These are phyloP conservation scores for Tiliqua scincoides DNA, from an alignment of 2,113 vertebrate species.

Conservation along the genomic window DNA sequence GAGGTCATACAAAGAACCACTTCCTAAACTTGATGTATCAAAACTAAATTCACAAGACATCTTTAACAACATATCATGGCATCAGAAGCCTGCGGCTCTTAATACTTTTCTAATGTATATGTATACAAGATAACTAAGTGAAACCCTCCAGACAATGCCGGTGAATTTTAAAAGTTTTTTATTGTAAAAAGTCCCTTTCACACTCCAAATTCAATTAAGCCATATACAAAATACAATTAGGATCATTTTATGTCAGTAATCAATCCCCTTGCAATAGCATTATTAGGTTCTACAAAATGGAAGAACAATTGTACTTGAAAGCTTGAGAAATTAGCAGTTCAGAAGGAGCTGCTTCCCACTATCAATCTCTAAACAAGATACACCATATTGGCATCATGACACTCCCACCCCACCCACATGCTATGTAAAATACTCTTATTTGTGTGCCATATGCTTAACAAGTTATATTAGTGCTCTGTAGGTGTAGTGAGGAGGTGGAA, in stretches of 20 bases:
- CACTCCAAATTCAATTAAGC: conserved; percentile 77
- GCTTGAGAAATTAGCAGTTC: conserved; percentile 64
- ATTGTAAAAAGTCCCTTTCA: conserved; percentile 73
- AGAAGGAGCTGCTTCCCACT: conserved; percentile 59
- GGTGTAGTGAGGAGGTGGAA: conserved; percentile 57
- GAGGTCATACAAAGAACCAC: neutral
- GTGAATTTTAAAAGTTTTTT: conserved; percentile 63
- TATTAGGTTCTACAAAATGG: conserved; percentile 64
- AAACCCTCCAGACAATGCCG: neutral
- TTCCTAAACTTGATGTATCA: neutral
- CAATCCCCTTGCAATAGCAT: conserved; percentile 66
- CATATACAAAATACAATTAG: conserved; percentile 68
- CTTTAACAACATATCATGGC: neutral
- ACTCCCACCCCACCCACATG: conserved; percentile 52
- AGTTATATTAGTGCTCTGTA: conserved; percentile 20
- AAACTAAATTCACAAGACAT: neutral
- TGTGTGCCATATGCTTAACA: conserved; percentile 45
- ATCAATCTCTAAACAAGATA: conserved; percentile 68
- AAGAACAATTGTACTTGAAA: conserved; percentile 65
- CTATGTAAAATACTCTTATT: conserved; percentile 56
- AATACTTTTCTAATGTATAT: neutral
- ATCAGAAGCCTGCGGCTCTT: neutral
- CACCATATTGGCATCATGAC: conserved; percentile 62
- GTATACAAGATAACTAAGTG: neutral
- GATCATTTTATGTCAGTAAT: conserved; percentile 58